Conservation (phyloP, 2,888 invertebrate species). For the Rhopalosiphum nymphaeae region DNA sequence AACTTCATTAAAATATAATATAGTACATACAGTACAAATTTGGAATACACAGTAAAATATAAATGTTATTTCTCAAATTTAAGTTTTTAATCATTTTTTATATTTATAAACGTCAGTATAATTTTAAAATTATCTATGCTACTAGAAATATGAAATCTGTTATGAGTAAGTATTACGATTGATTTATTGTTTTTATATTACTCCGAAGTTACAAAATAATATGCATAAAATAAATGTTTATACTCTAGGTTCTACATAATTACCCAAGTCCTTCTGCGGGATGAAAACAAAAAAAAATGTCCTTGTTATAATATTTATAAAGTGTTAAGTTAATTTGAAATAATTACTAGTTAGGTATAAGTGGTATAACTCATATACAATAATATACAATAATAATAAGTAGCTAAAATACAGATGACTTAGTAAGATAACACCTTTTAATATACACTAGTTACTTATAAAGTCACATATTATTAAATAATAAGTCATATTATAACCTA, state of each 20-base stretch:
- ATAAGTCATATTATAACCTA: background rate
- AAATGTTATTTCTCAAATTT: too few relatives aligned
- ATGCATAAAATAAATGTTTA: background rate
- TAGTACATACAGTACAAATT: too few relatives aligned
- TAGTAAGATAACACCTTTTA: constrained; percentile 36
- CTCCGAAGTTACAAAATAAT: background rate
- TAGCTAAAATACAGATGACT: constrained; percentile 31
- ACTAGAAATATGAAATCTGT: background rate
- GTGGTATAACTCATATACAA: background rate
- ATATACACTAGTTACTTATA: background rate
- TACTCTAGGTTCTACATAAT: background rate
- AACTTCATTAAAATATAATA: too few relatives aligned
- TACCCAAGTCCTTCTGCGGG: background rate
- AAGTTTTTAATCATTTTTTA: too few relatives aligned
- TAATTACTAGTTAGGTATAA: background rate
- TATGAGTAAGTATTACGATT: background rate
- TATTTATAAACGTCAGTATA: background rate
- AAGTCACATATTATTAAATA: background rate
- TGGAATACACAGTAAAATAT: too few relatives aligned
- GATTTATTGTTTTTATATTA: background rate
- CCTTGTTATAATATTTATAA: constrained; percentile 17
- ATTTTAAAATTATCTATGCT: background rate
- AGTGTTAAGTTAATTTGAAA: background rate
- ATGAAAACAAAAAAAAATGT: constrained; percentile 3
- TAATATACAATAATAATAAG: background rate